Base-by-base conservation (phyloP, 2,888 invertebrate genomes). In the Galeruca laticollis region DNA sequence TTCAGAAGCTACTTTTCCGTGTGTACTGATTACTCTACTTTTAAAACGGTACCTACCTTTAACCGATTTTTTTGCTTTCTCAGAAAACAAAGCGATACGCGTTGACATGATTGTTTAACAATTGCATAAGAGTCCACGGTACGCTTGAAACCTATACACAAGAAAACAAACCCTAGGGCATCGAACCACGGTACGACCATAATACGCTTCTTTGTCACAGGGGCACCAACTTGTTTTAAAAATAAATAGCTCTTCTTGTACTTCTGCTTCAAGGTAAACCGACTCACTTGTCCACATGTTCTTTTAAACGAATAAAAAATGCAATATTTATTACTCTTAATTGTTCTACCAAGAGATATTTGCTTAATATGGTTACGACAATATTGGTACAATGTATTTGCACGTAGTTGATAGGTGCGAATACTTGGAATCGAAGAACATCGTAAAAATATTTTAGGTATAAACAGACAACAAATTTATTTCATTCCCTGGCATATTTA, bases 141-240 rank as follows among this genome's bases (percentile, higher is more conserved):
- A 26, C 31, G 33, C 54, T 54, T 54, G n/a, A 31, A 54, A 54
- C 54, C 54, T 60, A 51, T 56, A 54, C 56, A 63, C 56, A 63
- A 69, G 49, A 69, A 69, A 64, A 69, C 69, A 59, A 60, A 69
- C 63, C 64, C 60, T 26, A 60, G 69, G 69, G 65, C 69, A 69
- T 65, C 69, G 69, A 69, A 69, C 69, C 54, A 59, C 35, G 60
- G 33, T 43, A 33, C 64, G 56, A 33, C 54, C 54, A 54, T 54
- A 56, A 64, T 64, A 69, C 69, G 69, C 60, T 69, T 65, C 69
- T 69, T 69, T 69, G 69, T 69, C 69, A 65, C 65, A 56, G 64
- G 69, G 69, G 64, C 69, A 65, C 26, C 69, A 69, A 69, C 69
- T 69, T 65, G 69, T 69, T 69, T 69, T 69, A 60, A 54, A 60